phyloP scores from a whole-genome alignment of 2,113 vertebrate genomes.

The Rattus rattus region DNA sequence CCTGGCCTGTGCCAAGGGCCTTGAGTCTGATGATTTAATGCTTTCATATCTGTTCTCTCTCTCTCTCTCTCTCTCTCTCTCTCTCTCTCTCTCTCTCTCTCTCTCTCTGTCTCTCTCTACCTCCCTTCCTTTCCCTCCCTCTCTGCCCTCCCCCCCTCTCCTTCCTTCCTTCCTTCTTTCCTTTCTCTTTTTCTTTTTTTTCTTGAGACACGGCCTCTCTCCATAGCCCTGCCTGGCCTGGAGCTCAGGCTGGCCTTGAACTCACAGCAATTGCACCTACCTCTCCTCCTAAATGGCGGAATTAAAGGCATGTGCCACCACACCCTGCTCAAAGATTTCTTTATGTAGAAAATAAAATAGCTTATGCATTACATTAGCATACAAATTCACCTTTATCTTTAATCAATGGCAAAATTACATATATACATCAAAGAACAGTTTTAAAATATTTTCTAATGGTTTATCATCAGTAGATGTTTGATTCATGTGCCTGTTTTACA shows the following conservation, averaged over 20 bases:
- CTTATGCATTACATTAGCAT: neutral
- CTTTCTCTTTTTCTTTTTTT: neutral
- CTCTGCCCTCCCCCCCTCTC: rapidly evolving
- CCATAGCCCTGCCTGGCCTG: neutral
- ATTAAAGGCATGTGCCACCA: neutral
- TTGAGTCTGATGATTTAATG: neutral
- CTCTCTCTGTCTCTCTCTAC: neutral
- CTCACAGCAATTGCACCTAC: neutral
- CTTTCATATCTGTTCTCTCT: neutral
- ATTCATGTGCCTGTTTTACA: neutral
- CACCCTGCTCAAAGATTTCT: neutral
- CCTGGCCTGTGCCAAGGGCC: neutral
- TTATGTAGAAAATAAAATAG: neutral
- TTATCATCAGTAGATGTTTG: neutral
- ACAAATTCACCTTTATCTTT: neutral
- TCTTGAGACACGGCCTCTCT: neutral
- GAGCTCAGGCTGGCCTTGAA: neutral
- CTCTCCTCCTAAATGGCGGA: neutral
- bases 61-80: neutral
- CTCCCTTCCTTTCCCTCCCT: neutral
- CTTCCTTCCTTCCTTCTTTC: rapidly evolving
- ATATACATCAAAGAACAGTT: neutral
- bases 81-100: neutral
- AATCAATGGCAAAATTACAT: neutral
- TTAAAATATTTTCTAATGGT: neutral